Evolutionary conservation across 2,797 vertebrate genomes (phyloP), one percentile per base, ranked within the genome.

Genomic region (Typhlichthys eigenmanni): DNA sequence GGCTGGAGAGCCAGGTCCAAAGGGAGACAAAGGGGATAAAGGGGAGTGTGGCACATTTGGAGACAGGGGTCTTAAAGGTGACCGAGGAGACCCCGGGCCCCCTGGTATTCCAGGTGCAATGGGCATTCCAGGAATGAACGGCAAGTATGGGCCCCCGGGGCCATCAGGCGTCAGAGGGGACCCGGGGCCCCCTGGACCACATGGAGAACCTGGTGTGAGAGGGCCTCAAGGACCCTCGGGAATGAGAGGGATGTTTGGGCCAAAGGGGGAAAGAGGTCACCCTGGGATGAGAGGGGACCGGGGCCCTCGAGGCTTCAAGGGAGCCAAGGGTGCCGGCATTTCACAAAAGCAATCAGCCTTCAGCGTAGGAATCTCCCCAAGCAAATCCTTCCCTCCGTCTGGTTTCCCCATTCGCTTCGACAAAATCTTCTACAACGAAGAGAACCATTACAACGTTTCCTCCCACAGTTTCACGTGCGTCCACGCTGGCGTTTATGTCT

Each of bases 381-480:
- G 87, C 76, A 95, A 94, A 75, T 95, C 98, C 17, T 99, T 98
- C 80, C 96, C 96, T 7, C 91, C 94, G 0, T 95, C 96, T 1
- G 94, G 95, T 17, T 84, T 87, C 55, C 96, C 98, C 0, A 90
- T 99, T 54, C 89, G 92, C 54, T 99, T 99, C 0, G 95, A 98
- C 88, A 96, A 95, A 86, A 78, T 98, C 64, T 89, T 98, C 74
- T 96, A 95, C 90, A 94, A 99, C 0, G 95, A 94, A 4, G 95
- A 96, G 55, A 91, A 89, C 64, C 91, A 95, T 58, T 99, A 97
- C 32, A 94, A 95, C 17, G 78, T 94, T 0, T 66, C 85, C 54
- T 93, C 93, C 0, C 95, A 93, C 67, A 96, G 94, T 69, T 99
- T 99, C 83, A 96, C 92, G 54, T 99, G 97, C 47, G 90, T 92